Evolutionary conservation across 2,113 vertebrate species (phyloP).

Genomic region (Pterocles burchelli): DNA sequence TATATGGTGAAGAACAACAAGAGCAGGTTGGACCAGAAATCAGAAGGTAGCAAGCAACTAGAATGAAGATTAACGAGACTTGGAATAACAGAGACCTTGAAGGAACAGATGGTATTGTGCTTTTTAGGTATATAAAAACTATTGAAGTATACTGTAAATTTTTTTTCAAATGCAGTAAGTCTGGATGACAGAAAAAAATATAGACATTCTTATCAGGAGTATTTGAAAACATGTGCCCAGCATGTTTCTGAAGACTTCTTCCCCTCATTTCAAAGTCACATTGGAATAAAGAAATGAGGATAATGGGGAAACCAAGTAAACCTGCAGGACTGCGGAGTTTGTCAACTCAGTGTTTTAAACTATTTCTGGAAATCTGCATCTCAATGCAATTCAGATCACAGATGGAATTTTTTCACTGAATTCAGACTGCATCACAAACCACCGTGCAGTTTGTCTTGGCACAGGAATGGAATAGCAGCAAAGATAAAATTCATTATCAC

Average conservation of each 20-base stretch:
- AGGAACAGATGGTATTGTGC: conserved; percentile 56
- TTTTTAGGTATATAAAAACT: conserved; percentile 65
- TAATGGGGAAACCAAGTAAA: conserved; percentile 51
- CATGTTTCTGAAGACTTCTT: conserved; percentile 71
- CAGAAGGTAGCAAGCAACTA: conserved; percentile 87
- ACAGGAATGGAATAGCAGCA: not conserved
- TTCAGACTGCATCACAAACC: not conserved
- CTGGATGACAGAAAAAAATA: conserved; percentile 67
- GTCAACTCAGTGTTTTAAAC: not conserved
- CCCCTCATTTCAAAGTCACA: conserved; percentile 44
- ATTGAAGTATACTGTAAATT: conserved; percentile 69
- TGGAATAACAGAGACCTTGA: not conserved
- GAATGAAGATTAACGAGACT: conserved; percentile 75
- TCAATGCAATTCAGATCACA: conserved; percentile 36
- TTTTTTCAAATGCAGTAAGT: conserved; percentile 59
- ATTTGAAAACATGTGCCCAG: conserved; percentile 60
- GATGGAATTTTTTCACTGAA: conserved; percentile 19
- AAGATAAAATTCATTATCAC: not conserved
- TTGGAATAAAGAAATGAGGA: conserved; percentile 54
- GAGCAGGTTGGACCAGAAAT: conserved; percentile 95
- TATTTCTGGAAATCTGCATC: conserved; percentile 51
- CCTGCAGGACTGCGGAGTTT: conserved; percentile 33
- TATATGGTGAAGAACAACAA: conserved; percentile 99
- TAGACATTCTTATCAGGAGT: conserved; percentile 67
- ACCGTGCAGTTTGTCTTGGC: not conserved